A percentile compares a stretch with the other conserved stretches of the same genome.
phyloP scores from a whole-genome alignment of 2,113 vertebrate genomes.

The Tor tambroides region DNA sequence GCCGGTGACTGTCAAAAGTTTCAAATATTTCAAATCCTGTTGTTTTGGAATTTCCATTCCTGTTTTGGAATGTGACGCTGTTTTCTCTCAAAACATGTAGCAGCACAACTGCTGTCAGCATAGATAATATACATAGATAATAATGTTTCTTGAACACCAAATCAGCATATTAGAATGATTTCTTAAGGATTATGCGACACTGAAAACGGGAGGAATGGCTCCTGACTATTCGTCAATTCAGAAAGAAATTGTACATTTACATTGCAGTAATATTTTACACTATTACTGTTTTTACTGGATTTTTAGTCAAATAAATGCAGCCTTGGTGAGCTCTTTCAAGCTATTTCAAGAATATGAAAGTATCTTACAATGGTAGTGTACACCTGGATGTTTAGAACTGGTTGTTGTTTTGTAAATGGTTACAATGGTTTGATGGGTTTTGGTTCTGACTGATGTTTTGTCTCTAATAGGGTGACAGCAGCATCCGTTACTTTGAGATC shows the following conservation, averaged over 20 bases:
- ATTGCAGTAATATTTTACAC: no score
- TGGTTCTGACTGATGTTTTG: background rate
- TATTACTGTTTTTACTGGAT: no score
- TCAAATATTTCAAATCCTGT: background rate
- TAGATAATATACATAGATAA: background rate
- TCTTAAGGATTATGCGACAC: background rate
- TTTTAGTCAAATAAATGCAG: no score
- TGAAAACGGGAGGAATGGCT: background rate
- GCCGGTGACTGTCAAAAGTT: background rate
- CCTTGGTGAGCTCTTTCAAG: background rate
- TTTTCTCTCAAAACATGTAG: background rate
- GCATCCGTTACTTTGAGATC: conserved; percentile 98
- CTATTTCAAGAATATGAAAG: background rate
- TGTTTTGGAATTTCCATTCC: background rate
- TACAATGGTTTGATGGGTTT: background rate
- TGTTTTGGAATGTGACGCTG: background rate
- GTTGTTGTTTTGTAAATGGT: background rate
- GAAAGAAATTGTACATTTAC: no score
- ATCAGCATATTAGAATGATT: background rate
- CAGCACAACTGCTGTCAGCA: background rate
- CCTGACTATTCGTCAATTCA: background rate
- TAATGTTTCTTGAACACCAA: background rate
- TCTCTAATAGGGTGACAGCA: conserved; percentile 89
- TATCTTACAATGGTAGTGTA: background rate
- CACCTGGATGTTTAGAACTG: background rate